These are phyloP conservation scores for Champsocephalus esox DNA, from an alignment of 2,797 vertebrate species.

Conservation along the genomic window DNA sequence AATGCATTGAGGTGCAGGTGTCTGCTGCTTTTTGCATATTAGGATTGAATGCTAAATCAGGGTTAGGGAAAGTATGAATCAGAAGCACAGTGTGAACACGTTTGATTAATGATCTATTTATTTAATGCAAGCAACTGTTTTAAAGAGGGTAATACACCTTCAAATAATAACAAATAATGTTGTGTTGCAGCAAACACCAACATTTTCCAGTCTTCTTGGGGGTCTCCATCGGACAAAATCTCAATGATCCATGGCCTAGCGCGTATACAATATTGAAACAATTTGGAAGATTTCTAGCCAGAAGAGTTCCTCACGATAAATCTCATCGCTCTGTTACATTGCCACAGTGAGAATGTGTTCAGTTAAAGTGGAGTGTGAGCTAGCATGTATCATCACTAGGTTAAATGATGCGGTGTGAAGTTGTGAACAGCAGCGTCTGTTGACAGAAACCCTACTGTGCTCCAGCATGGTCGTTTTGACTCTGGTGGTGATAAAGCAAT, in stretches of 20 bases:
- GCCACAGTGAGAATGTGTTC: background rate
- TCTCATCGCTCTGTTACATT: conserved; percentile 7
- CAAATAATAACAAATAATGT: background rate
- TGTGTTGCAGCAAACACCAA: background rate
- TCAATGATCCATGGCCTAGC: background rate
- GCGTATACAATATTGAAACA: conserved; percentile 8
- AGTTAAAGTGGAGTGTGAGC: conserved; percentile 29
- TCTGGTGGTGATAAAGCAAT: conserved; percentile 28
- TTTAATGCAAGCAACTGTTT: background rate
- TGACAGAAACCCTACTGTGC: conserved; percentile 41
- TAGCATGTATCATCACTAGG: background rate
- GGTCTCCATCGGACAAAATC: conserved; percentile 1
- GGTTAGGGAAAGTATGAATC: background rate
- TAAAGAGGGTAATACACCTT: background rate
- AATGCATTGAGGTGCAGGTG: conserved; percentile 28
- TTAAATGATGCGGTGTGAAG: conserved; percentile 38
- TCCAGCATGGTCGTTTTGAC: conserved; percentile 26
- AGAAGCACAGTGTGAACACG: background rate
- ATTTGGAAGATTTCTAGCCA: background rate
- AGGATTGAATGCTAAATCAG: conserved; percentile 13
- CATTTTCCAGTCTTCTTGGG: background rate
- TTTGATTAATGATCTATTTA: background rate
- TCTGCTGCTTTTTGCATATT: conserved; percentile 10
- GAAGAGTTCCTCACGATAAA: conserved; percentile 8
- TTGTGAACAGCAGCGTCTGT: conserved; percentile 34